A percentile compares a stretch with the other conserved stretches of the same genome.
Evolutionary conservation across 2,888 invertebrate species (phyloP).

Genomic region (Seira sanloemensis): DNA sequence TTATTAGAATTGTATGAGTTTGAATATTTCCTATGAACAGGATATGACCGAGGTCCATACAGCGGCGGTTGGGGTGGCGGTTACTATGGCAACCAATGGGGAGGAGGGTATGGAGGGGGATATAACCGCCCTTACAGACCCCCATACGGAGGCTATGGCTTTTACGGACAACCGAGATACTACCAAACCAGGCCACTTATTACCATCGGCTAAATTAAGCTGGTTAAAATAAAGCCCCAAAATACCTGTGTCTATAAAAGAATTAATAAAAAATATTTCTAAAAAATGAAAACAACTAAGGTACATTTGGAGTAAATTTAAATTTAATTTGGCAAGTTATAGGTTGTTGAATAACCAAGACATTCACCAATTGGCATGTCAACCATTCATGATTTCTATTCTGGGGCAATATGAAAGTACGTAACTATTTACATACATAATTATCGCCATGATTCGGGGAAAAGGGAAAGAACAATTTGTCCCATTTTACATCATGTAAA

Average conservation of each 20-base stretch:
- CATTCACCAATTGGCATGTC: background rate
- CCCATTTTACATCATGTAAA: no score
- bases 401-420: no score
- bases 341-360: no score
- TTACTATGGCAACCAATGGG: background rate
- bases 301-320: background rate
- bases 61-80: background rate
- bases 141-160: constrained; percentile 34
- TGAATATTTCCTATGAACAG: no score
- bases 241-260: background rate
- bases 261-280: background rate
- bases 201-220: background rate
- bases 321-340: no score
- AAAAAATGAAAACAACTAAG: background rate
- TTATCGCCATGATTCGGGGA: no score
- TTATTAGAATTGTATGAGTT: no score
- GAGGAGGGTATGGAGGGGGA: constrained; percentile 11
- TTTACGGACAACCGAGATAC: constrained; percentile 28
- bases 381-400: no score
- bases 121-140: constrained; percentile 22
- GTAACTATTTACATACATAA: no score
- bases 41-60: background rate
- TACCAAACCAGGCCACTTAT: background rate
- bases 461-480: no score
- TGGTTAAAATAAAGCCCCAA: no score